Evolutionary conservation across 2,113 vertebrate genomes (phyloP), one percentile per base, ranked within the genome.

Genomic region (Brachypteracias leptosomus): DNA sequence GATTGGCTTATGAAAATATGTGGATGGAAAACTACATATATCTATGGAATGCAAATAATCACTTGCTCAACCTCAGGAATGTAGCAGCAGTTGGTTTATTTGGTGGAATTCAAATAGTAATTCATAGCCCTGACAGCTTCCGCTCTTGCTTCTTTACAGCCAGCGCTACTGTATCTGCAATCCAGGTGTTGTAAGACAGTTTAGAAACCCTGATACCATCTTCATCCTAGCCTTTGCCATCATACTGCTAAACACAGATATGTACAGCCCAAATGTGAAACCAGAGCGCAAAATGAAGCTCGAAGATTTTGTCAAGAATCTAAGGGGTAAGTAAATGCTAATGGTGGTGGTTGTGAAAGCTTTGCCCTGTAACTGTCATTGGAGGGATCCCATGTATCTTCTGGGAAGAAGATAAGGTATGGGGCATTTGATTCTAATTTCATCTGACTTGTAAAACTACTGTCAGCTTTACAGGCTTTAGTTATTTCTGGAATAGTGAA

Each of bases 181-280:
- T 97, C 99, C 99, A 0, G 99, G 99, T 3, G 98, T 99, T 78
- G 99, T 99, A 90, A 98, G 99, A 19, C 99, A 99, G 93, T 99
- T 99, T 95, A 97, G 99, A 88, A 99, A 99, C 97, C 99, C 99
- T 0, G 99, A 99, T 97, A 99, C 99, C 94, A 99, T 99, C 98
- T 99, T 99, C 98, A 99, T 99, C 97, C 98, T 99, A 96, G 99
- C 99, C 42, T 99, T 99, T 24, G 99, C 99, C 91, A 99, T 99
- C 98, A 99, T 99, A 97, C 98, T 99, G 92, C 98, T 99, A 96
- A 99, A 99, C 98, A 99, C 99, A 1, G 99, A 99, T 97, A 99
- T 99, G 99, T 99, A 99, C 98, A 99, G 99, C 96, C 99, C 99
- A 91, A 99, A 99, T 11, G 99, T 99, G 94, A 99, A 99, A 93